phyloP scores from a whole-genome alignment of 2,797 vertebrate genomes.

The Moxostoma hubbsi region DNA sequence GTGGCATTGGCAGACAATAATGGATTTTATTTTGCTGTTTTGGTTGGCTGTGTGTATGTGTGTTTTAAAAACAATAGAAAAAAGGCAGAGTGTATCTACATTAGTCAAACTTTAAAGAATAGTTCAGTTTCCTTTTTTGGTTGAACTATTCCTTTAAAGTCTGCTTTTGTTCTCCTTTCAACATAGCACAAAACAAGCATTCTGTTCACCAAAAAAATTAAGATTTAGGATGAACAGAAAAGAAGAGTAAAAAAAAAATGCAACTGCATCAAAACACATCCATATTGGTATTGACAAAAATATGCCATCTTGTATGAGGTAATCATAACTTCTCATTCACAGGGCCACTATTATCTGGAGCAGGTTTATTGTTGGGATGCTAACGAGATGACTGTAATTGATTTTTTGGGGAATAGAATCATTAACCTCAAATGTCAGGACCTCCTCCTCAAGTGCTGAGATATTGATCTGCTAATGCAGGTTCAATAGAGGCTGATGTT shows the following conservation, averaged over 20 bases:
- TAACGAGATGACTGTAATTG: slow-evolving; percentile 63
- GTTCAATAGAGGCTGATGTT: slow-evolving; percentile 66
- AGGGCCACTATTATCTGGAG: slow-evolving; percentile 40
- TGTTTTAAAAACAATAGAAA: slow-evolving; percentile 14
- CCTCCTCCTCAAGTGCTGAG: slow-evolving; percentile 58
- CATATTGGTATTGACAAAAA: slow-evolving; percentile 51
- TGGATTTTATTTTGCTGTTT: slow-evolving; percentile 64
- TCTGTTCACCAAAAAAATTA: slow-evolving; percentile 32
- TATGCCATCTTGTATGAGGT: slow-evolving; percentile 52
- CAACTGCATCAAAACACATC: slow-evolving; percentile 33
- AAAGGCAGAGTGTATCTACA: background rate
- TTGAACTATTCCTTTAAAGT: background rate
- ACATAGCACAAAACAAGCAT: slow-evolving; percentile 5
- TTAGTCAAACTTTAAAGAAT: background rate
- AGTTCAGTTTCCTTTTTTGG: background rate
- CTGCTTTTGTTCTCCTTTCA: background rate
- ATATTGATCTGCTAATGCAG: slow-evolving; percentile 71
- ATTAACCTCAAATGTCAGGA: slow-evolving; percentile 68
- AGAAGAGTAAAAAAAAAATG: slow-evolving; percentile 28
- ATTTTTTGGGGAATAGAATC: slow-evolving; percentile 62
- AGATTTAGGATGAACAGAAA: slow-evolving; percentile 10
- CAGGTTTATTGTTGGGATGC: slow-evolving; percentile 53
- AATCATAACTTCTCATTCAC: slow-evolving; percentile 59
- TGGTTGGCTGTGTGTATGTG: slow-evolving; percentile 29
- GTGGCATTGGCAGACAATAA: slow-evolving; percentile 66